Evolutionary conservation across 2,888 invertebrate species (phyloP), one percentile per base, ranked within the genome.

Genomic region (Epinotia ramella): DNA sequence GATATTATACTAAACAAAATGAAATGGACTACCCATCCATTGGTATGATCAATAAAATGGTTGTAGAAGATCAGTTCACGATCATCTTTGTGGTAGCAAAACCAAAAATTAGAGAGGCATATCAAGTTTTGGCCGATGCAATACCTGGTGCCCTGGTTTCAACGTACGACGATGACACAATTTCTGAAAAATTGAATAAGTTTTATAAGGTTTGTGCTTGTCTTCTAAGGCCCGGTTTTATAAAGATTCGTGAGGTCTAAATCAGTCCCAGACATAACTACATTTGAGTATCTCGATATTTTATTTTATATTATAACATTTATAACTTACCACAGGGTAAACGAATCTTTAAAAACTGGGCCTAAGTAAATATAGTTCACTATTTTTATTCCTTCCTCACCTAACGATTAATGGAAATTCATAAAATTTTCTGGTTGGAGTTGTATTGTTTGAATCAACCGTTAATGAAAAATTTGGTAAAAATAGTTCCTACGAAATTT

Each of bases 21-120:
- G 53, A 71, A 53, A 75, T 75, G 75, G 75, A 75, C 53, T 75
- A 75, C 20, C 75, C 75, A n/a, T 75, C 75, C 2, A 24, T 70
- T 16, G 70, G 75, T 0, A 71, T 75, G 2, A 75, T 75, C 40
- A 75, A 59, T 28, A 66, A 60, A 16, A 13, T 75, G 28, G 75
- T 70, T 53, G 65, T 53, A 3, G 49, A 65, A 24, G 65, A 70
- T 24, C 75, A 75, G 18, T 75, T 70, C 40, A 75, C 75, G 4
- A 75, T 66, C n/a, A 59, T 75, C 12, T 75, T 75, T 70, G 59
- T 69, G 44, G 69, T 69, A 0, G 7, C 40, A 40, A 60, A 44
- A 16, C 1, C 24, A 5, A 4, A 18, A 16, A 28, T 28, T 59
- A 12, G 18, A 12, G 12, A 59, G 2, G 16, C 59, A 16, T 69